These are phyloP conservation scores for Malaclemys terrapin DNA, from an alignment of 2,113 vertebrate genomes.

Conservation along the genomic window DNA sequence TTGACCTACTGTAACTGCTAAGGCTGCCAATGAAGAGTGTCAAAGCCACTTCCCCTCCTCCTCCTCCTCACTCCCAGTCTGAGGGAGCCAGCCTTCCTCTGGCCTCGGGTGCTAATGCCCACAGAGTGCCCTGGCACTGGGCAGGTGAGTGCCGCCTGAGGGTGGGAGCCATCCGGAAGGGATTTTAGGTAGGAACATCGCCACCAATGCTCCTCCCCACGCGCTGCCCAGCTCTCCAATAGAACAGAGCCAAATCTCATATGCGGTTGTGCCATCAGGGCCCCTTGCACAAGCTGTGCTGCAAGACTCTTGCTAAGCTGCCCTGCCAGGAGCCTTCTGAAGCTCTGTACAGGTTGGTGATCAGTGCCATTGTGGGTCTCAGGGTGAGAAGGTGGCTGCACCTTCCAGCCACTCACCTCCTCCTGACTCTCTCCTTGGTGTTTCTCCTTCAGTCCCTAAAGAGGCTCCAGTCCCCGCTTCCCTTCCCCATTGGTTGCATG, in stretches of 20 bases:
- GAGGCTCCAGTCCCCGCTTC: not conserved
- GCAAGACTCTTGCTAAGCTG: not conserved
- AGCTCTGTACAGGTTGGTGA: too few species aligned
- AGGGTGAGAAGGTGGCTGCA: not conserved
- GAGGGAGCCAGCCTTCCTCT: not conserved
- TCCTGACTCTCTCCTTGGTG: not conserved
- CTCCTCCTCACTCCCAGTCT: not conserved
- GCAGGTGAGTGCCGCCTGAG: not conserved
- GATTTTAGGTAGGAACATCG: rapidly evolving
- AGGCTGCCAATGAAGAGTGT: not conserved
- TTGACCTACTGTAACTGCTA: not conserved
- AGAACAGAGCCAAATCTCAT: rapidly evolving
- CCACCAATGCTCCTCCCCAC: rapidly evolving
- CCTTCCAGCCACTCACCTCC: not conserved
- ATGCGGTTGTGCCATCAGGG: rapidly evolving
- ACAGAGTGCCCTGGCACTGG: not conserved
- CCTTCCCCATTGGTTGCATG: not conserved
- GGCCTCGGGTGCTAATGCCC: rapidly evolving
- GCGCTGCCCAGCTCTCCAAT: rapidly evolving
- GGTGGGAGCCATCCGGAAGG: rapidly evolving
- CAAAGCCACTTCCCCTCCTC: rapidly evolving
- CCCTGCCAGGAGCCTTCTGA: rapidly evolving
- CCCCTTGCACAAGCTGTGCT: rapidly evolving
- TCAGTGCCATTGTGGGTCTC: not conserved
- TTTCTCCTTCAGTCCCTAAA: not conserved